phyloP scores from a whole-genome alignment of 2,113 vertebrate genomes.

The Odobenus rosmarus region DNA sequence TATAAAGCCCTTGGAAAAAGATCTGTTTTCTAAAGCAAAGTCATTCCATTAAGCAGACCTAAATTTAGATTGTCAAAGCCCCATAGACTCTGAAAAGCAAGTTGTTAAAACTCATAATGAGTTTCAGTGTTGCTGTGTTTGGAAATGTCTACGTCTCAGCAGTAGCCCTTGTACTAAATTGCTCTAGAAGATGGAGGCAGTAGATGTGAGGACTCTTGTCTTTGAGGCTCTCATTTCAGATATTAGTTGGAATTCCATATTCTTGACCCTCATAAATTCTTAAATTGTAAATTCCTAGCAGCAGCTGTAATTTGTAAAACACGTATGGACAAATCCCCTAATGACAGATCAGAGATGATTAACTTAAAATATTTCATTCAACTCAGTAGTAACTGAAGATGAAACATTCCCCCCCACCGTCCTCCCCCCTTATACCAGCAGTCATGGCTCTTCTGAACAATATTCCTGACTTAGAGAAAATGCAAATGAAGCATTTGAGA shows the following conservation, averaged over 20 bases:
- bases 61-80: slow-evolving; percentile 69
- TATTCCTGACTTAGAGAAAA: background rate
- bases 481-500: background rate
- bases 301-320: slow-evolving; percentile 73
- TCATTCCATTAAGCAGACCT: slow-evolving; percentile 62
- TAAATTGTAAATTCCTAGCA: slow-evolving; percentile 66
- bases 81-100: slow-evolving; percentile 55
- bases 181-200: background rate
- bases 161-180: background rate
- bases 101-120: slow-evolving; percentile 59
- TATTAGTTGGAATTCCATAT: slow-evolving; percentile 34
- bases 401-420: background rate
- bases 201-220: background rate
- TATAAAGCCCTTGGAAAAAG: slow-evolving; percentile 47
- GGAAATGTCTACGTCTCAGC: slow-evolving; percentile 41
- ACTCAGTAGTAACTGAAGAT: slow-evolving; percentile 77
- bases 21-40: slow-evolving; percentile 66
- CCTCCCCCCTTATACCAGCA: background rate
- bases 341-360: slow-evolving; percentile 74
- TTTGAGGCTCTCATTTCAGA: slow-evolving; percentile 1
- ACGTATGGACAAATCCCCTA: slow-evolving; percentile 64
- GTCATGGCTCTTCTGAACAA: slow-evolving; percentile 10
- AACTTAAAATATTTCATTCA: slow-evolving; percentile 81
- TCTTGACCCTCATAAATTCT: slow-evolving; percentile 58
- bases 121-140: slow-evolving; percentile 31